These are phyloP conservation scores for Synergus gifuensis DNA, from an alignment of 2,888 invertebrate genomes.

Conservation along the genomic window DNA sequence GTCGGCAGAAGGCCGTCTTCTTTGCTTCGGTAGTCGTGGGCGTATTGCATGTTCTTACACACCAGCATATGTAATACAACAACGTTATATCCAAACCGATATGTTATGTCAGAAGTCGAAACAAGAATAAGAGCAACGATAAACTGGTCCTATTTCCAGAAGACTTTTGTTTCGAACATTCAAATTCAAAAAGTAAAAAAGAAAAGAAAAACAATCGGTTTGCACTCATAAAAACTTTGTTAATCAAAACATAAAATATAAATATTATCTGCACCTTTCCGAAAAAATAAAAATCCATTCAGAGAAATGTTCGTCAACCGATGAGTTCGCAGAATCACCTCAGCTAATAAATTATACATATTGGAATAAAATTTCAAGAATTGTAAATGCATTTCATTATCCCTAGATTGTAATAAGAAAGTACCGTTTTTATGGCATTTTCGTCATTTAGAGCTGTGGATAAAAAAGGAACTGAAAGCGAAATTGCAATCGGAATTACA, in stretches of 20 bases:
- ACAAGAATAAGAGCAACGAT: slow-evolving; percentile 10
- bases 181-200: neutral
- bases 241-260: no score
- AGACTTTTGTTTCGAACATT: slow-evolving; percentile 1
- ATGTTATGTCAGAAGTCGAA: slow-evolving; percentile 25
- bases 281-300: neutral
- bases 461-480: no score
- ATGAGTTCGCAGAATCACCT: neutral
- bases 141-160: neutral
- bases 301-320: neutral
- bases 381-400: neutral
- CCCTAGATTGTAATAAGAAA: neutral
- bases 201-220: no score
- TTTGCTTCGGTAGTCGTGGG: slow-evolving; percentile 19
- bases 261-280: neutral
- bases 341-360: neutral
- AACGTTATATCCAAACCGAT: slow-evolving; percentile 14
- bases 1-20: slow-evolving; percentile 40
- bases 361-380: neutral
- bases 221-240: no score
- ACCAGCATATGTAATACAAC: slow-evolving; percentile 24
- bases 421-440: no score
- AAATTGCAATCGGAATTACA: no score
- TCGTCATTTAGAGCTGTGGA: no score
- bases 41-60: slow-evolving; percentile 28